Evolutionary conservation across 1,140 invertebrate species (phyloP), one percentile per base, ranked within the genome.

Genomic region (Drosophila subobscura): DNA sequence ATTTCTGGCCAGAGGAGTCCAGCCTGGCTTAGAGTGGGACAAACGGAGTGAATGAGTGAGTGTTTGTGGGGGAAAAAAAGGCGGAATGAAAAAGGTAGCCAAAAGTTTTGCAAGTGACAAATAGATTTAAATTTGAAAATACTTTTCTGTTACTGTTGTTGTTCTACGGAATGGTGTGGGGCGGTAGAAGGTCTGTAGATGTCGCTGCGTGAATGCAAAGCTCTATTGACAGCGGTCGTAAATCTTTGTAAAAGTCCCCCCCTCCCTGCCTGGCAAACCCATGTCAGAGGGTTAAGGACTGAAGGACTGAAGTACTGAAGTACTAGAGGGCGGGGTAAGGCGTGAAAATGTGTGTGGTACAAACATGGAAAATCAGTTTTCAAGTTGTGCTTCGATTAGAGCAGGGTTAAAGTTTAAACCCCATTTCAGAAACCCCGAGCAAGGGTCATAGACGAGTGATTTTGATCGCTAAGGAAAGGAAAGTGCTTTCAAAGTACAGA

Each of bases 81-180:
- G 7, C 3, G 27, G 6, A 2, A 10, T 2, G 2, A 51, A 60
- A 83, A 88, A 89, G 83, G 83, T 89, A 78, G 83, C 40, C 84
- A 56, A 78, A 86, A 86, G 70, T 86, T 88, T 86, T 50, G 71
- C 83, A 88, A 88, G 84, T 88, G 83, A 88, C 83, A 88, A 88
- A 88, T 88, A 88, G 83, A 88, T 88, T 88, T 88, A 88, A 88
- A 88, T 89, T 88, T 77, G 84, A 89, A 83, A 88, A 88, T 77
- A 80, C 71, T 83, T 86, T 85, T 88, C 70, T 50, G 71, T 67
- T 64, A 73, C 55, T 51, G 53, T 29, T 70, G 40, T 33, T 60
- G 50, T 52, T 60, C 56, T 41, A 72, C 27, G 33, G 25, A 23
- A 4, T 27, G 16, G 41, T 16, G 27, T 16, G 33, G 5, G 23